Base-by-base conservation (phyloP, 2,888 invertebrate genomes). In the Romanomermis culicivorax region DNA sequence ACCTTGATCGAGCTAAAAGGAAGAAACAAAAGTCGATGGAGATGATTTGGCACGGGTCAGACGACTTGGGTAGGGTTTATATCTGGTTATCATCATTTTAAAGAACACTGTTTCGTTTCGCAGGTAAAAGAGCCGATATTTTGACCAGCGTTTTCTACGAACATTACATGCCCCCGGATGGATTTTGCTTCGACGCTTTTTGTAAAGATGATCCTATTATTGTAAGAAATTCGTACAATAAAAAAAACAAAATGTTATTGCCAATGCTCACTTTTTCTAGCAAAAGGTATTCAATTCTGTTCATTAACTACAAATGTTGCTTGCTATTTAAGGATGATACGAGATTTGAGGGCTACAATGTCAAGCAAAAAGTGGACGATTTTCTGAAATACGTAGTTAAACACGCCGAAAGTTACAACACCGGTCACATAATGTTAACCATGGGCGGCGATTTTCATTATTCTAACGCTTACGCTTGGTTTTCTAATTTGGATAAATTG, bases 391-490 rank as follows among this genome's bases (percentile, higher is more conserved):
- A 63, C 43, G 63, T 66, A 26, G 58, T 56, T 42, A 60, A 63
- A 42, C 63, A 63, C 58, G 62, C 59, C 29, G 36, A 11, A 23
- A 66, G 69, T 52, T 83, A 80, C 68, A 71, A 75, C 30, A 80
- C 81, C 1, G 78, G 81, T 62, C 82, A 88, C 66, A 74, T 85
- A 0, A 67, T 76, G 63, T 74, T 88, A 55, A 84, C 87, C 0
- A 88, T 88, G 87, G 89, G 89, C 0, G 82, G 81, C 29, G 88
- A 89, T 71, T 89, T 89, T 67, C 81, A 82, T 7, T 89, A 83
- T 67, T 81, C 81, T 65, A 79, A 82, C 63, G 86, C 88, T 0
- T 73, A 77, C 58, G 77, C 79, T 69, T 84, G 83, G 78, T 89
- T 78, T 71, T 78, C 75, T 58, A 87, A 86, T 69, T 70, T 88